Conservation (phyloP, 1,140 invertebrate genomes). For the Cepaea nemoralis region DNA sequence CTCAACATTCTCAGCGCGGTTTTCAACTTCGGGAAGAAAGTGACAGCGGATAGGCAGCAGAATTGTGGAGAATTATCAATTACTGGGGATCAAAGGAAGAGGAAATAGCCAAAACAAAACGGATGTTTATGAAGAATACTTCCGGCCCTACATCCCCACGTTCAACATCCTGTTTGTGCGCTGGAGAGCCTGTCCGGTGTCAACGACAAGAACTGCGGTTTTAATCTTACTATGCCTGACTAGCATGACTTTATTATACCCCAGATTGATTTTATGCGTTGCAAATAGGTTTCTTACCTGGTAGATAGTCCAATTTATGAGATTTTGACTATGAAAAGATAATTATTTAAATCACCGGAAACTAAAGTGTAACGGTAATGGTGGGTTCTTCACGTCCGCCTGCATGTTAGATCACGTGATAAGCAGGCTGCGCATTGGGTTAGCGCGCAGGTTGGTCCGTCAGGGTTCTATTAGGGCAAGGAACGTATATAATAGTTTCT, state of each 20-base stretch:
- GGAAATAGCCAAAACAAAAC: slow-evolving; percentile 68
- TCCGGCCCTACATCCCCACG: slow-evolving; percentile 64
- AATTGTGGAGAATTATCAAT: not conserved
- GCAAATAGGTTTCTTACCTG: not conserved
- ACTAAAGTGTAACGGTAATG: not conserved
- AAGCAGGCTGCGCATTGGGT: not conserved
- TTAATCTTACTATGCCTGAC: too few relatives aligned
- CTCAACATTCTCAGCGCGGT: not conserved
- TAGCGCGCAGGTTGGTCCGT: not conserved
- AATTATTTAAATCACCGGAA: not conserved
- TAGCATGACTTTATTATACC: too few relatives aligned
- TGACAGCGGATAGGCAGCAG: not conserved
- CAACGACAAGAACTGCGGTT: too few relatives aligned
- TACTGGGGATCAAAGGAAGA: slow-evolving; percentile 48
- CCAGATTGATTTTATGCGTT: too few relatives aligned
- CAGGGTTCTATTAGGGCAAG: too few relatives aligned
- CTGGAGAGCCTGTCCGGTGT: too few relatives aligned
- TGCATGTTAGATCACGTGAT: not conserved
- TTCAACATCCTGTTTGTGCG: slow-evolving; percentile 66
- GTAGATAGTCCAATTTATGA: not conserved
- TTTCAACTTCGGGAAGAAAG: not conserved
- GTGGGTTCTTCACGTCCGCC: not conserved
- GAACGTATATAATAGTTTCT: too few relatives aligned
- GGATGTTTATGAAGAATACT: slow-evolving; percentile 67
- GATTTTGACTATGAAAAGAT: not conserved